Percentiles rank a stretch among this genome's conserved stretches.
Conservation (phyloP, 2,113 vertebrate genomes). For the Galemys pyrenaicus region DNA sequence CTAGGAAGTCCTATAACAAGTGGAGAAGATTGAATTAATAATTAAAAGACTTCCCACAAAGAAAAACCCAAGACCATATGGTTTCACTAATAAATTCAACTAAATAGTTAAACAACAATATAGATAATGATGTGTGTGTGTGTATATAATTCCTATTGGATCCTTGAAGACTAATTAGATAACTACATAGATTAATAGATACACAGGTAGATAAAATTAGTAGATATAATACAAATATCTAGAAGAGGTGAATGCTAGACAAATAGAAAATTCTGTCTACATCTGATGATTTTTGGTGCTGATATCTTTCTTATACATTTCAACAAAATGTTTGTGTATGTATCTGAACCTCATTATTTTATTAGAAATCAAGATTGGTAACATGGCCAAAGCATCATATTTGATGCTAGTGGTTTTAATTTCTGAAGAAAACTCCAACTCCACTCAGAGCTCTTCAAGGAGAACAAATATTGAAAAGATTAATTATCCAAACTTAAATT, state of each 20-base stretch:
- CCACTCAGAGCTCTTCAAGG: background rate
- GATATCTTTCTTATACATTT: background rate
- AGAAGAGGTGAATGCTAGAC: background rate
- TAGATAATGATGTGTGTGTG: no score
- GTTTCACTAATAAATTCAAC: background rate
- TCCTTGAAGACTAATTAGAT: background rate
- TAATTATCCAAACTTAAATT: slow-evolving; percentile 47
- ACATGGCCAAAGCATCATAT: background rate
- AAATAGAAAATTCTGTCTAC: background rate
- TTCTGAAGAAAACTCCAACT: background rate
- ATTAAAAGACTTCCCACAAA: background rate
- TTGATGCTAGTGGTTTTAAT: slow-evolving; percentile 27
- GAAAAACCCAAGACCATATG: background rate
- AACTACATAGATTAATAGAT: no score
- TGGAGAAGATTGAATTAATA: background rate
- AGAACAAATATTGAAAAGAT: slow-evolving; percentile 25
- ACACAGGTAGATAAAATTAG: no score
- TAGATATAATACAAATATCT: background rate
- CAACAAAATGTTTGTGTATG: background rate
- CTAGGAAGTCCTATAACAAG: background rate
- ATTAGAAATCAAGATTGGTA: background rate
- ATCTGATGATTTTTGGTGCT: background rate
- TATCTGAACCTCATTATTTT: background rate
- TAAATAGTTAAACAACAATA: background rate
- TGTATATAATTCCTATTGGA: background rate